Percentiles rank a stretch among this genome's conserved stretches.
phyloP scores from a whole-genome alignment of 2,888 invertebrate species.

The Margaritifera margaritifera region DNA sequence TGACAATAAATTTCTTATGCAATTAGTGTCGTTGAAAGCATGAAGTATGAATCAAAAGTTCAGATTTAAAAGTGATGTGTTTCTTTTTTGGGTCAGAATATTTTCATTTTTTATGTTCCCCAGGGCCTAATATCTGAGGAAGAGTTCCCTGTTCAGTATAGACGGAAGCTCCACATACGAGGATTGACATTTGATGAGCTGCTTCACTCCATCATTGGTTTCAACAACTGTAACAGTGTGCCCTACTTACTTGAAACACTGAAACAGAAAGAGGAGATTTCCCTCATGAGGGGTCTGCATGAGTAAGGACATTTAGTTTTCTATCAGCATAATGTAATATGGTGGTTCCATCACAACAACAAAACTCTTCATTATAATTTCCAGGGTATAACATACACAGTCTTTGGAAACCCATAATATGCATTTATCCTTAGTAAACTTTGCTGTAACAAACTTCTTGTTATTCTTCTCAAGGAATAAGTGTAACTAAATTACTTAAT shows the following conservation, averaged over 20 bases:
- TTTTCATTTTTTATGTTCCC: too few relatives aligned
- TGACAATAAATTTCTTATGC: too few relatives aligned
- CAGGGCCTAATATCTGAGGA: conserved; percentile 81
- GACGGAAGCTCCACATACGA: conserved; percentile 56
- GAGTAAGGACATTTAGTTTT: conserved; percentile 55
- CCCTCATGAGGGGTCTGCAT: conserved; percentile 75
- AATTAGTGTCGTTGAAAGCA: too few relatives aligned
- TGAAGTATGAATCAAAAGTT: too few relatives aligned
- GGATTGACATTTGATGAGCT: conserved; percentile 61
- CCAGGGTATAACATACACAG: too few relatives aligned
- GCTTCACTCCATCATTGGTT: conserved; percentile 70
- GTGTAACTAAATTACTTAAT: too few relatives aligned
- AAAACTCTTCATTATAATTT: background rate
- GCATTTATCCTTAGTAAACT: too few relatives aligned
- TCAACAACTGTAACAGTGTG: conserved; percentile 76
- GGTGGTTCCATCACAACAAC: background rate
- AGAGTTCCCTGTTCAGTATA: conserved; percentile 71
- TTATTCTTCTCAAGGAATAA: too few relatives aligned
- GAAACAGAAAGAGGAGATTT: conserved; percentile 69
- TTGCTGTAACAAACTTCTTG: too few relatives aligned
- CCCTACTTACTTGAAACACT: conserved; percentile 71
- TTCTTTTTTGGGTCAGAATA: too few relatives aligned
- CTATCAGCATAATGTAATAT: background rate
- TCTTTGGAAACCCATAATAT: too few relatives aligned
- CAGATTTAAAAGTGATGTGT: too few relatives aligned